Percentiles rank a stretch among this genome's conserved stretches.
phyloP scores from a whole-genome alignment of 2,113 vertebrate genomes.

The Peromyscus leucopus region DNA sequence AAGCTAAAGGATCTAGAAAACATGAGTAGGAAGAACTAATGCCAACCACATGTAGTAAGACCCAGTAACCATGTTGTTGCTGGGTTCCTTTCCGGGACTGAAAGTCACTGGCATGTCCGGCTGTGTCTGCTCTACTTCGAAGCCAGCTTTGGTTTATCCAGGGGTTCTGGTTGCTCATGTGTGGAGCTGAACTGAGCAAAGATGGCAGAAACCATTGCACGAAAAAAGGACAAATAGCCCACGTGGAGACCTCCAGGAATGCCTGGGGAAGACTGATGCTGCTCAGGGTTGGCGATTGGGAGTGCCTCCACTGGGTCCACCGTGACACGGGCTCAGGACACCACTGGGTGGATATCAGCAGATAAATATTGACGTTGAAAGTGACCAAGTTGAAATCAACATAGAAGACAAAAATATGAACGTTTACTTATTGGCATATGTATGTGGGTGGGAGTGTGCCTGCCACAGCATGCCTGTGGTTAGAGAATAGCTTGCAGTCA shows the following conservation, averaged over 20 bases:
- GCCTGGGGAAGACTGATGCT: background rate
- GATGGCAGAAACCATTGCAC: background rate
- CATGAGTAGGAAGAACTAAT: background rate
- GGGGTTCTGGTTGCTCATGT: background rate
- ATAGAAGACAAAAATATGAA: background rate
- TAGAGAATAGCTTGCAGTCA: background rate
- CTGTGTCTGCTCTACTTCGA: background rate
- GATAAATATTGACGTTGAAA: background rate
- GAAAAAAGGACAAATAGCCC: background rate
- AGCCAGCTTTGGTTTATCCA: conserved; percentile 1
- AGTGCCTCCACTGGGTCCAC: background rate
- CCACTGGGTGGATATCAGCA: background rate
- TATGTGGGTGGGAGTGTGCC: background rate
- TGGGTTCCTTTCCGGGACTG: background rate
- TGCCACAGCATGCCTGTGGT: background rate
- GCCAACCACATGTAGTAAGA: background rate
- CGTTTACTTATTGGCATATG: background rate
- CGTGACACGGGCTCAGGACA: background rate
- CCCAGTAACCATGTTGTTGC: background rate
- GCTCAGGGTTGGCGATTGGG: background rate
- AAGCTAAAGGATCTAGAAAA: background rate
- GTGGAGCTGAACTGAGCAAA: background rate
- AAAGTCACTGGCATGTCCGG: background rate
- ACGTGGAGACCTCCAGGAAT: background rate
- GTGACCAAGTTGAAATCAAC: background rate